Conservation (phyloP, 2,888 invertebrate species). For the Halictus quadricinctus region DNA sequence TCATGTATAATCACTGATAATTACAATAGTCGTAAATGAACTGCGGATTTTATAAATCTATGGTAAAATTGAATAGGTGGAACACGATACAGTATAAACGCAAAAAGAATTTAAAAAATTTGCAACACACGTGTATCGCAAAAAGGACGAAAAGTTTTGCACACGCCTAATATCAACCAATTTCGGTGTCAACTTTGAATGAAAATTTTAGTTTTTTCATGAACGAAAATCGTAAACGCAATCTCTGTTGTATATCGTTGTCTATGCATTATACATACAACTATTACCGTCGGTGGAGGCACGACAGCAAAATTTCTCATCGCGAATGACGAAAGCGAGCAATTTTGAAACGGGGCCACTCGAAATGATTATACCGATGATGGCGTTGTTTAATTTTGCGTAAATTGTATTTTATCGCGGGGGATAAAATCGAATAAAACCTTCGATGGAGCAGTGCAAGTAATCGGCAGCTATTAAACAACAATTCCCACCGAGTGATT, state of each 20-base stretch:
- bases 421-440: constrained; percentile 43
- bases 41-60: not conserved
- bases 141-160: not conserved
- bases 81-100: not conserved
- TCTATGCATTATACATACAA: not conserved
- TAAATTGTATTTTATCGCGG: constrained; percentile 53
- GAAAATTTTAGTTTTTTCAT: not conserved
- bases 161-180: not conserved
- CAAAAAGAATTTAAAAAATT: not conserved
- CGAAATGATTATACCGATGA: constrained; percentile 42
- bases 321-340: constrained; percentile 37
- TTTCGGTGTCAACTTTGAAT: not conserved
- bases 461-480: constrained; percentile 53
- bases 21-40: not conserved
- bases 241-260: not conserved
- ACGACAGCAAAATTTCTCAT: constrained; percentile 18
- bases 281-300: not conserved
- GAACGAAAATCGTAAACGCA: not conserved
- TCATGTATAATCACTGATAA: not conserved
- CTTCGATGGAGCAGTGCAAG: constrained; percentile 19
- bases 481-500: constrained; percentile 40
- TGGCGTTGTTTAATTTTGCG: constrained; percentile 43
- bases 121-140: not conserved
- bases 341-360: constrained; percentile 43
- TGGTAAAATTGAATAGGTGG: not conserved